Evolutionary conservation across 2,113 vertebrate species (phyloP).

Genomic region (Carollia perspicillata): DNA sequence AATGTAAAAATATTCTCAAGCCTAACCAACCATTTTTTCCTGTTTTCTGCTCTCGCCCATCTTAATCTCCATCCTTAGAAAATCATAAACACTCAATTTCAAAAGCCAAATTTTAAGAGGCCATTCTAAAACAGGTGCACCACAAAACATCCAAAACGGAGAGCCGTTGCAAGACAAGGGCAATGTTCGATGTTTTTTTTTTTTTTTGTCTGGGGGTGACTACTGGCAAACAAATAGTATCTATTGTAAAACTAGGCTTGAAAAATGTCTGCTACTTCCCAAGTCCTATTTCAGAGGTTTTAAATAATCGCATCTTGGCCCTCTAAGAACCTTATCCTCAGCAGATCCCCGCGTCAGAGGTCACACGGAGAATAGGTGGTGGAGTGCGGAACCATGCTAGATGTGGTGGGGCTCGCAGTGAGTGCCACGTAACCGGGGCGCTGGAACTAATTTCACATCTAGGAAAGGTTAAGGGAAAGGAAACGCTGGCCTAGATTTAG

Average conservation of each 20-base stretch:
- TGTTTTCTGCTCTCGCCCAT: not conserved
- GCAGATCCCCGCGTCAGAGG: not conserved
- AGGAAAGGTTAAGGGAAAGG: not conserved
- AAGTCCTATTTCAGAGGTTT: not conserved
- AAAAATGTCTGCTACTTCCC: not conserved
- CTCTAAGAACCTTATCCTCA: not conserved
- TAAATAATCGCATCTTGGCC: not conserved
- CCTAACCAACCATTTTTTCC: not conserved
- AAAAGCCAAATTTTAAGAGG: not conserved
- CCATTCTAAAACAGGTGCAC: not conserved
- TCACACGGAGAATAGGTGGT: rapidly evolving
- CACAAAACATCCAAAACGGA: not conserved
- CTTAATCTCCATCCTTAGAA: not conserved
- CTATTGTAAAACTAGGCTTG: not conserved
- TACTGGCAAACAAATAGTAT: not conserved
- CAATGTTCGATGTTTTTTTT: not conserved
- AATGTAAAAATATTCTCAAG: not conserved
- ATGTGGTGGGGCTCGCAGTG: not conserved
- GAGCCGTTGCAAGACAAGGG: not conserved
- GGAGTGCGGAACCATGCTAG: not conserved
- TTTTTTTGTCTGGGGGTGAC: not conserved
- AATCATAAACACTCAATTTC: not conserved
- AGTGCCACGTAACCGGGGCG: constrained; percentile 50
- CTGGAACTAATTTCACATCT: not conserved
- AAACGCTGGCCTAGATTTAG: too few relatives aligned